phyloP scores from a whole-genome alignment of 1,140 invertebrate genomes.

The Meteorus sp. region DNA sequence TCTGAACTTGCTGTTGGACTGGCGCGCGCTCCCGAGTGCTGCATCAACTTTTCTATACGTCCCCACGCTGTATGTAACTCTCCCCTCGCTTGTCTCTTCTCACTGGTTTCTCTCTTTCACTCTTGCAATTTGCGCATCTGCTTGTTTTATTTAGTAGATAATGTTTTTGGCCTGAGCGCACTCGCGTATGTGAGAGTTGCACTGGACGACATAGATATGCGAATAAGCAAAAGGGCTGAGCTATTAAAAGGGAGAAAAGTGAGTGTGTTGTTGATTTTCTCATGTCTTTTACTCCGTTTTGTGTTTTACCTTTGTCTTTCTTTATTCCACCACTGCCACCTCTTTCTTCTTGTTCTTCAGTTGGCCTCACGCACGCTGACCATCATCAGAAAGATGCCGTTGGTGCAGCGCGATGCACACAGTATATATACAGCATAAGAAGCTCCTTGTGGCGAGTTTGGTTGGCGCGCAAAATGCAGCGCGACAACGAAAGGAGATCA shows the following conservation, averaged over 20 bases:
- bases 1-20: constrained; percentile 23
- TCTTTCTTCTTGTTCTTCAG: neutral
- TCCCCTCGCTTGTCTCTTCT: no score
- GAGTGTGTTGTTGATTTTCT: no score
- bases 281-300: neutral
- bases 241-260: no score
- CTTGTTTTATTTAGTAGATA: no score
- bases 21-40: constrained; percentile 4
- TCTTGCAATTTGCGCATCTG: neutral
- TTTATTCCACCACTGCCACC: no score
- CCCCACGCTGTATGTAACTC: neutral
- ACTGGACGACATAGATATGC: no score
- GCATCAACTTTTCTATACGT: constrained; percentile 17
- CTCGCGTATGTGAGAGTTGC: no score
- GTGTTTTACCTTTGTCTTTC: neutral
- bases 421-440: no score
- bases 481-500: constrained; percentile 30
- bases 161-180: no score
- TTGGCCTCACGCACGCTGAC: neutral
- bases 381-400: neutral
- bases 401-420: neutral
- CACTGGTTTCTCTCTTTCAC: neutral
- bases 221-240: no score
- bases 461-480: constrained; percentile 21
- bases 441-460: constrained; percentile 17